These are phyloP conservation scores for Daubentonia madagascariensis DNA, from an alignment of 2,113 vertebrate species.

Conservation along the genomic window DNA sequence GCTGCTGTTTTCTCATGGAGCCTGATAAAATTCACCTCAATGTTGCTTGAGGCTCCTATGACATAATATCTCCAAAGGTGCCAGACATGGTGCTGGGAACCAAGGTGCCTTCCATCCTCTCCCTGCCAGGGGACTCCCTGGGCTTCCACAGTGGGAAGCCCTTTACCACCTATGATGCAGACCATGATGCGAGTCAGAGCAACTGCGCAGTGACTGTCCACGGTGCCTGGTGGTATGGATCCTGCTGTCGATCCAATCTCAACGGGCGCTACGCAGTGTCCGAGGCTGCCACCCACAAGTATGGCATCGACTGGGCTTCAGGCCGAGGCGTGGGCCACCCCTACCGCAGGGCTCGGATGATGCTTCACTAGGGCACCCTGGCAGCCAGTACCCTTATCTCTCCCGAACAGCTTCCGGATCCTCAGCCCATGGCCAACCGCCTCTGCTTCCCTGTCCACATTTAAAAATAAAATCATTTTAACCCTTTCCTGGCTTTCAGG, in stretches of 20 bases:
- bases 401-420: neutral
- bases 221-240: neutral
- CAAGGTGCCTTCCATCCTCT: neutral
- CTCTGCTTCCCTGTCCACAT: neutral
- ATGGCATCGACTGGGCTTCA: slow-evolving; percentile 26
- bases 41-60: neutral
- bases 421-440: neutral
- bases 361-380: neutral
- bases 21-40: neutral
- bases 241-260: slow-evolving; percentile 26
- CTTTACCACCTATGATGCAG: slow-evolving; percentile 46
- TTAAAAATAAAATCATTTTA: slow-evolving; percentile 42
- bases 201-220: neutral
- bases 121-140: slow-evolving; percentile 52
- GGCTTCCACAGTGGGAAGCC: neutral
- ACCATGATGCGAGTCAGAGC: neutral
- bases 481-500: neutral
- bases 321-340: neutral
- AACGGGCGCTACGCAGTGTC: neutral
- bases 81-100: neutral
- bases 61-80: neutral
- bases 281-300: neutral
- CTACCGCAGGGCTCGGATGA: neutral
- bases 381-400: neutral
- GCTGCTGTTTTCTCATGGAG: neutral